Evolutionary conservation across 2,797 vertebrate species (phyloP), one percentile per base, ranked within the genome.

Genomic region (Sciaenops ocellatus): DNA sequence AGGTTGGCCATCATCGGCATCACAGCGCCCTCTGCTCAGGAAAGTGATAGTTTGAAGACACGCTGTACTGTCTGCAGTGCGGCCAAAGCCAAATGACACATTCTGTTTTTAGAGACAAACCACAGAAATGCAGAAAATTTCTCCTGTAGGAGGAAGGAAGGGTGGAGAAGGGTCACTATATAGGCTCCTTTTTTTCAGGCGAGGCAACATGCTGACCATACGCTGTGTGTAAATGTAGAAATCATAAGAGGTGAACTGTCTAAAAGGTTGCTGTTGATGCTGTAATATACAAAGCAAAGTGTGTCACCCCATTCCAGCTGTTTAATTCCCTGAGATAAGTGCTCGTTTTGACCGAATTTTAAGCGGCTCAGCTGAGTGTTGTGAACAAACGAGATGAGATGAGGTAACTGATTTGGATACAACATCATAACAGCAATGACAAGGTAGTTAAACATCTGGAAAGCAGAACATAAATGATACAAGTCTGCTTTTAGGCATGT

Each of bases 51-150:
- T 22, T 15, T 28, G 30, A 26, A 63, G 15, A 69, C 55, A 41
- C n/a, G 41, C 57, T 18, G 30, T 38, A 22, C 20, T 8, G 30
- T 55, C 34, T 66, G 9, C 44, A 41, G 73, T 69, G 46, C 22
- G 66, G 88, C 73, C 24, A 57, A 66, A 70, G 68, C 68, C 82
- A 85, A 92, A 90, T 81, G 67, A 82, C 79, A 87, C 83, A 18
- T 84, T 88, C 82, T 82, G 75, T 61, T 93, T 94, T 91, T 87
- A 82, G 85, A 90, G 60, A 46, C 17, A 34, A 51, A 67, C 87
- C 89, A 87, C 90, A 90, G 70, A 86, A 85, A 90, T 85, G 85
- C 76, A 75, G 70, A 55, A 84, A 83, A 79, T 57, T 16, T 50
- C 13, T 10, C 51, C 13, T 6, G 11, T 74, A 68, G 78, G 67